phyloP scores from a whole-genome alignment of 2,797 vertebrate species.

The Bradypus variegatus region DNA sequence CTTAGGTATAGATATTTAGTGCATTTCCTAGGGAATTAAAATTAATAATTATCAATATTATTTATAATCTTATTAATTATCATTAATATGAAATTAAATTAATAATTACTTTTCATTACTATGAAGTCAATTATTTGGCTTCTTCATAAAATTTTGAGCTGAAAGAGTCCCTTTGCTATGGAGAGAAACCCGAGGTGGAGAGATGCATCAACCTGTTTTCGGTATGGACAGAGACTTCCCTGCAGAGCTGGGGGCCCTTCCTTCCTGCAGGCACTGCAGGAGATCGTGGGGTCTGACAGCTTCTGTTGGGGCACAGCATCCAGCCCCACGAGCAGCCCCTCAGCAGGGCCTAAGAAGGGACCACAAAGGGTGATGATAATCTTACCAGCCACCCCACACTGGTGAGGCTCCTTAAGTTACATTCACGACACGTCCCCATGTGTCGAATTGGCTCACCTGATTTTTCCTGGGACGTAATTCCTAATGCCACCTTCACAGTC shows the following conservation, averaged over 20 bases:
- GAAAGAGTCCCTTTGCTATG: neutral
- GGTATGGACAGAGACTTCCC: accelerated
- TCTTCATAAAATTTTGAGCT: neutral
- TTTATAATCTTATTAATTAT: no score
- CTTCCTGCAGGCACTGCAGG: neutral
- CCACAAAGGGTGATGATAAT: accelerated
- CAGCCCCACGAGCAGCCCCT: neutral
- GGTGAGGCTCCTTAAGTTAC: neutral
- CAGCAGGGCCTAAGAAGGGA: neutral
- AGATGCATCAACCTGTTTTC: accelerated
- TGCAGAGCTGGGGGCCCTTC: neutral
- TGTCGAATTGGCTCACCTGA: neutral
- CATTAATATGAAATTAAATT: no score
- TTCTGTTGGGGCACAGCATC: accelerated
- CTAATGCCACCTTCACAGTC: accelerated
- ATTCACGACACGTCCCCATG: neutral
- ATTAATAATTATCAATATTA: no score
- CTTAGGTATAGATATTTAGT: neutral
- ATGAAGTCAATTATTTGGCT: neutral
- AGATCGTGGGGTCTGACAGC: accelerated
- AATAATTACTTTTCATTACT: no score
- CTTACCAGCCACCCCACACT: neutral
- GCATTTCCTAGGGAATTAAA: neutral
- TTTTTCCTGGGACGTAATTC: neutral
- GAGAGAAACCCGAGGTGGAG: accelerated